These are phyloP conservation scores for Tipula confusa DNA, from an alignment of 2,888 invertebrate species.

Conservation along the genomic window DNA sequence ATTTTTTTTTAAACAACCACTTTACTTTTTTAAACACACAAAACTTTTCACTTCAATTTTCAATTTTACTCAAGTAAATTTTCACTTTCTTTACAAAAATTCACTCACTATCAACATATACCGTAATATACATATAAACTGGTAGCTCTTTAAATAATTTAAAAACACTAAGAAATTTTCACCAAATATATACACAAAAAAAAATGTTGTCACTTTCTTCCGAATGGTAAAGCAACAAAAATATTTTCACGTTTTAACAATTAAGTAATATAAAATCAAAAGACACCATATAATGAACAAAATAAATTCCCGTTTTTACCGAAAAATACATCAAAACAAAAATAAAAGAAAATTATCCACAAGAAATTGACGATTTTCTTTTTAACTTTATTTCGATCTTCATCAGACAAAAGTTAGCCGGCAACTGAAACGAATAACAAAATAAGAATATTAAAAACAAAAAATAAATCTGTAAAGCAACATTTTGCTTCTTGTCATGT, in stretches of 20 bases:
- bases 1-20: background rate
- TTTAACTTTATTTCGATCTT: slow-evolving; percentile 9
- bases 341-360: background rate
- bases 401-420: slow-evolving; percentile 25
- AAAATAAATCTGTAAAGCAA: background rate
- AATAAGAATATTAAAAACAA: background rate
- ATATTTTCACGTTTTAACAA: slow-evolving; percentile 3
- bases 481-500: background rate
- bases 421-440: background rate
- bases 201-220: background rate
- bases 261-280: background rate
- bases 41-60: too few species aligned
- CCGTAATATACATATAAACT: background rate
- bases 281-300: background rate
- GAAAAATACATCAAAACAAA: background rate
- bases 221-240: background rate
- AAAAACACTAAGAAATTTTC: slow-evolving; percentile 3
- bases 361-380: background rate
- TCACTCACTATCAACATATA: background rate
- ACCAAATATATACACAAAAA: background rate
- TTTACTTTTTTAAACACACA: too few species aligned
- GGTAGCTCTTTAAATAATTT: background rate
- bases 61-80: background rate
- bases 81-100: background rate
- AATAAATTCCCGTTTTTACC: background rate